Conservation (phyloP, 2,797 vertebrate species). For the Pampus argenteus region DNA sequence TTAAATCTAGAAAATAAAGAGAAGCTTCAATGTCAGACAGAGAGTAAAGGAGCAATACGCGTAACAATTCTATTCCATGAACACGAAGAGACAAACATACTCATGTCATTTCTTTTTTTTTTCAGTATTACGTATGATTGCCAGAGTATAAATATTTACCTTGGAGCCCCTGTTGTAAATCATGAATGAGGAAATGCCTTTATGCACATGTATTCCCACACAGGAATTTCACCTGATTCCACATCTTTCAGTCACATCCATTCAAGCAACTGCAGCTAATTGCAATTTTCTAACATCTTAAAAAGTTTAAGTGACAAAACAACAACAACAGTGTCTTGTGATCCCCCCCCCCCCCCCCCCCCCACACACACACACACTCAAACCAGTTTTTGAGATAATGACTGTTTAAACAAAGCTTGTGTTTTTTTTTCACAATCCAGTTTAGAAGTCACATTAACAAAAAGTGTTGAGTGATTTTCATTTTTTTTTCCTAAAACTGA, state of each 20-base stretch:
- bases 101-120: background rate
- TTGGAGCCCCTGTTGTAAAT: constrained; percentile 14
- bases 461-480: background rate
- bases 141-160: constrained; percentile 34
- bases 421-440: background rate
- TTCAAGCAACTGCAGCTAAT: constrained; percentile 7
- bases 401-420: constrained; percentile 42
- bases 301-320: constrained; percentile 3
- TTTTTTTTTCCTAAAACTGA: too few species aligned
- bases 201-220: background rate
- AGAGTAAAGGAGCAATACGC: background rate
- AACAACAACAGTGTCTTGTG: too few species aligned
- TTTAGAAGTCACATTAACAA: background rate
- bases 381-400: constrained; percentile 36
- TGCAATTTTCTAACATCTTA: background rate
- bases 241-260: constrained; percentile 9
- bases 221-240: background rate
- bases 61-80: too few species aligned
- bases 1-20: background rate
- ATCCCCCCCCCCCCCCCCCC: background rate
- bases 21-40: background rate
- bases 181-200: constrained; percentile 40
- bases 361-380: too few species aligned
- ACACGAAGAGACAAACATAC: constrained; percentile 10
- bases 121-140: background rate